A percentile compares a stretch with the other conserved stretches of the same genome.
phyloP scores from a whole-genome alignment of 2,797 vertebrate genomes.

The Chaunax sp. region DNA sequence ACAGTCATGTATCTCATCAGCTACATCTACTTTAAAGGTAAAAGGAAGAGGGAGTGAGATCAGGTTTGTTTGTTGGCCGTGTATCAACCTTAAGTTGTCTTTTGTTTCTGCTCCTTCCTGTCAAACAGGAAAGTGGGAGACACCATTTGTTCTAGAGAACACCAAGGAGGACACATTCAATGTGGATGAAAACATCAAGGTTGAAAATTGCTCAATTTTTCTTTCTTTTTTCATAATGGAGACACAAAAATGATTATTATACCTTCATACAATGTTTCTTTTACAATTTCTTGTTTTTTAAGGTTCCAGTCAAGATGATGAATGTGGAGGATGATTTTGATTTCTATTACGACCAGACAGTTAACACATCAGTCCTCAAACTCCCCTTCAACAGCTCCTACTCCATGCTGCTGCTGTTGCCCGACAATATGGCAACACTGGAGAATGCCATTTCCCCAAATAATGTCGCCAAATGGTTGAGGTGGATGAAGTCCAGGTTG shows the following conservation, averaged over 20 bases:
- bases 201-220: slow-evolving; percentile 13
- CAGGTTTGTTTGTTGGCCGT: not conserved
- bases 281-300: no score
- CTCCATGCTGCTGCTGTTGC: slow-evolving; percentile 82
- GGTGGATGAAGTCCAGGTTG: slow-evolving; percentile 68
- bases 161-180: slow-evolving; percentile 66
- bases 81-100: not conserved
- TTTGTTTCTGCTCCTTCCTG: slow-evolving; percentile 11
- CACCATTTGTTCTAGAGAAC: slow-evolving; percentile 59
- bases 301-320: slow-evolving; percentile 86
- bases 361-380: slow-evolving; percentile 73
- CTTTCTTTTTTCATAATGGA: no score
- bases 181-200: slow-evolving; percentile 68
- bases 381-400: slow-evolving; percentile 79
- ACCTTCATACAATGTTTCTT: no score
- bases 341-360: slow-evolving; percentile 62
- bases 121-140: slow-evolving; percentile 78
- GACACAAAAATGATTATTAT: no score
- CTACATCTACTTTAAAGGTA: slow-evolving; percentile 92
- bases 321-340: not conserved
- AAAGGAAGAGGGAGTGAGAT: slow-evolving; percentile 22
- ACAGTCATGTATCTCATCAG: slow-evolving; percentile 89
- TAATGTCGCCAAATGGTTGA: slow-evolving; percentile 79
- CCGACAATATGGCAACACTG: slow-evolving; percentile 67
- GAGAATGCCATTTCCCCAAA: slow-evolving; percentile 63